A percentile compares a stretch with the other conserved stretches of the same genome.
Evolutionary conservation across 1,140 invertebrate species (phyloP).

Genomic region (Bactericera cockerelli): DNA sequence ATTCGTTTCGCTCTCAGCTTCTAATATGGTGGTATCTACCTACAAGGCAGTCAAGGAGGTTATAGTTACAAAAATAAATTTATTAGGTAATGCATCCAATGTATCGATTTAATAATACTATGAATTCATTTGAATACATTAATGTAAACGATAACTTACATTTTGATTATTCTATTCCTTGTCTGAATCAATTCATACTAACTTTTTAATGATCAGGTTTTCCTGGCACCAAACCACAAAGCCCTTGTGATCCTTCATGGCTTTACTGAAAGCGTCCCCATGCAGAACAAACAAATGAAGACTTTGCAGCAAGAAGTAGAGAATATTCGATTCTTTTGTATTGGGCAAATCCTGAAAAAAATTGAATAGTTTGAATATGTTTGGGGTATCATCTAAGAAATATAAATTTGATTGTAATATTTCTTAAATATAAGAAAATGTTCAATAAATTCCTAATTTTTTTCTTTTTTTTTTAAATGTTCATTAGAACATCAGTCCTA

Average conservation of each 20-base stretch:
- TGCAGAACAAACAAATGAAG: constrained; percentile 83
- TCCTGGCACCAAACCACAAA: constrained; percentile 97
- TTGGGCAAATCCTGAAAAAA: constrained; percentile 54
- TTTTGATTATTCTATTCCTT: too few species aligned
- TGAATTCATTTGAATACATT: too few species aligned
- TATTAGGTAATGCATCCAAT: too few species aligned
- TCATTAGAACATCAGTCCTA: too few species aligned
- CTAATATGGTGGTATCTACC: too few species aligned
- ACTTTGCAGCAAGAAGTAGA: constrained; percentile 85
- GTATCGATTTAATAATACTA: too few species aligned
- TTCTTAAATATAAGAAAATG: constrained; percentile 8
- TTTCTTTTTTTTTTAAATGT: too few species aligned
- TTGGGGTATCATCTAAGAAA: constrained; percentile 6
- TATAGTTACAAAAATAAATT: too few species aligned
- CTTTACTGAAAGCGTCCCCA: constrained; percentile 78
- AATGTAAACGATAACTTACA: too few species aligned
- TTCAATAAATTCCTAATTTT: too few species aligned
- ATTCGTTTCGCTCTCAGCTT: too few species aligned
- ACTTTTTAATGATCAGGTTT: constrained; percentile 90
- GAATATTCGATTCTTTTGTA: constrained; percentile 75
- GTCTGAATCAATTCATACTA: constrained; percentile 26
- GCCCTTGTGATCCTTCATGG: constrained; percentile 75
- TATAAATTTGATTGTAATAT: constrained; percentile 4
- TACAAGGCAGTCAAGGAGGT: too few species aligned
- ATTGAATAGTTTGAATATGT: constrained; percentile 2